A percentile compares a stretch with the other conserved stretches of the same genome.
Conservation (phyloP, 1,140 invertebrate genomes). For the Antheraea mylitta region DNA sequence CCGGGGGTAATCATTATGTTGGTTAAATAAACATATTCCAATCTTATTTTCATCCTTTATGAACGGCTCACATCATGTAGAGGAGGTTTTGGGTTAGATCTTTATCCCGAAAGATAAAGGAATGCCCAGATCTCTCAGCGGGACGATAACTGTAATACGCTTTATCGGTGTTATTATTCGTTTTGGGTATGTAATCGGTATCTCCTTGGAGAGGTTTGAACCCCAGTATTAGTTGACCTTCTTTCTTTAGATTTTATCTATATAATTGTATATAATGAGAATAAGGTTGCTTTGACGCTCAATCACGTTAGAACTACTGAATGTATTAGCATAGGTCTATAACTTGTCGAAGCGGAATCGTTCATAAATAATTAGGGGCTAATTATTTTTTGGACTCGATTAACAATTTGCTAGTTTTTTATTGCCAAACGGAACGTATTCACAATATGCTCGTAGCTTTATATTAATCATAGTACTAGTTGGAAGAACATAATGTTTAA, state of each 20-base stretch:
- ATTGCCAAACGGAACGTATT: too few relatives aligned
- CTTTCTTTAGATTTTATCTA: background rate
- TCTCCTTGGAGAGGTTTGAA: background rate
- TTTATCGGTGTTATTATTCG: background rate
- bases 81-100: background rate
- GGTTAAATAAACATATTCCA: background rate
- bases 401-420: too few relatives aligned
- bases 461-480: too few relatives aligned
- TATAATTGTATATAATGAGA: too few relatives aligned
- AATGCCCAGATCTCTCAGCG: background rate
- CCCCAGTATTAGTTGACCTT: background rate
- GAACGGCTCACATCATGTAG: background rate
- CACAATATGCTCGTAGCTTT: too few relatives aligned
- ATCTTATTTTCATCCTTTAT: conserved; percentile 1
- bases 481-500: too few relatives aligned
- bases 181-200: background rate
- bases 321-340: too few relatives aligned
- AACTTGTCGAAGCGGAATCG: too few relatives aligned
- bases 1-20: background rate
- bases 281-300: too few relatives aligned
- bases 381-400: too few relatives aligned
- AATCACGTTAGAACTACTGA: too few relatives aligned
- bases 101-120: background rate
- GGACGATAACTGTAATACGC: background rate
- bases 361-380: too few relatives aligned